A percentile compares a stretch with the other conserved stretches of the same genome.
Conservation (phyloP, 2,888 invertebrate species). For the Clivina fossor region DNA sequence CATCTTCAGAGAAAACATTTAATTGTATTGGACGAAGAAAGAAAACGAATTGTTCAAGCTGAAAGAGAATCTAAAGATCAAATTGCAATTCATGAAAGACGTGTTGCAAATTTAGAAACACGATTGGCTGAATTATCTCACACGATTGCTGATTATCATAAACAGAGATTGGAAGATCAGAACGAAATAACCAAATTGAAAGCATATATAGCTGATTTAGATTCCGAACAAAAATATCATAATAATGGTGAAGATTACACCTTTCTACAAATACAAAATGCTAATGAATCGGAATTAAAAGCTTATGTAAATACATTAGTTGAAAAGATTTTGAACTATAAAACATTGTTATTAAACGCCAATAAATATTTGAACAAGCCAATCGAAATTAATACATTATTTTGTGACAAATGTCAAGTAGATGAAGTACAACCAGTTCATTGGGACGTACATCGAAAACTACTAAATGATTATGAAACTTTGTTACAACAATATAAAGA, state of each 20-base stretch:
- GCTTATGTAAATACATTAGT: slow-evolving; percentile 20
- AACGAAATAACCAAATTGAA: slow-evolving; percentile 69
- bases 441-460: slow-evolving; percentile 21
- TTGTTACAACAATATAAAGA: slow-evolving; percentile 44
- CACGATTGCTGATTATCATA: slow-evolving; percentile 76
- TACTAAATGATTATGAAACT: slow-evolving; percentile 42
- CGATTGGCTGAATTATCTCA: slow-evolving; percentile 77
- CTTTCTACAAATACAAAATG: slow-evolving; percentile 18
- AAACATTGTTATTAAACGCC: slow-evolving; percentile 21
- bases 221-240: background rate
- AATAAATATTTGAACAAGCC: slow-evolving; percentile 20
- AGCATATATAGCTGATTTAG: slow-evolving; percentile 42
- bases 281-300: slow-evolving; percentile 13
- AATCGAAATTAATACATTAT: slow-evolving; percentile 17
- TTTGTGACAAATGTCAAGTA: slow-evolving; percentile 21
- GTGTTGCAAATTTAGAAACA: slow-evolving; percentile 75
- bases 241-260: slow-evolving; percentile 5
- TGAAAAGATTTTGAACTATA: slow-evolving; percentile 23
- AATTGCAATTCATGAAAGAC: slow-evolving; percentile 71
- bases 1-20: slow-evolving; percentile 24
- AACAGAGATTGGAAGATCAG: slow-evolving; percentile 71
- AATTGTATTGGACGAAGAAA: slow-evolving; percentile 57
- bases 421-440: slow-evolving; percentile 23
- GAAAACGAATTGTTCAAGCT: slow-evolving; percentile 69
- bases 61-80: slow-evolving; percentile 71